phyloP scores from a whole-genome alignment of 2,888 invertebrate genomes.

The Beris morrisii region DNA sequence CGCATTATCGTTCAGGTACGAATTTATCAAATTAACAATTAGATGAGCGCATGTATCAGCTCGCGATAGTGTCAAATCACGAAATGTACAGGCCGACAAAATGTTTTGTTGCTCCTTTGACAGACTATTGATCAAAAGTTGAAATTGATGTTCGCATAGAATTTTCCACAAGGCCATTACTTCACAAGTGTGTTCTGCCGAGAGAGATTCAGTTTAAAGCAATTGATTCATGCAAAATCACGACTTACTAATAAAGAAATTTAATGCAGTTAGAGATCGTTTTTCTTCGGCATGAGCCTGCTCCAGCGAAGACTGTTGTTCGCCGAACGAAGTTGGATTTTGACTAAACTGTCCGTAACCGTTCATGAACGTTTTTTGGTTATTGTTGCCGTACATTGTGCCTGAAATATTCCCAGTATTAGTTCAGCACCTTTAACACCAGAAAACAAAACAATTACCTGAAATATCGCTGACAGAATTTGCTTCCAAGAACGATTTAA shows the following conservation, averaged over 20 bases:
- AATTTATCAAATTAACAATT: conserved; percentile 82
- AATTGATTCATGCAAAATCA: conserved; percentile 9
- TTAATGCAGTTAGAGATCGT: conserved; percentile 75
- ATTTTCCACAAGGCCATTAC: conserved; percentile 92
- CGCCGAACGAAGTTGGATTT: conserved; percentile 42
- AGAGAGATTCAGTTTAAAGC: conserved; percentile 1
- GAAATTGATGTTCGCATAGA: conserved; percentile 88
- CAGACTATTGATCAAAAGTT: conserved; percentile 71
- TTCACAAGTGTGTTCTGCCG: conserved; percentile 74
- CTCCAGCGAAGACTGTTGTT: conserved; percentile 52
- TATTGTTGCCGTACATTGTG: conserved; percentile 42
- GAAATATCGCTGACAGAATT: conserved; percentile 60
- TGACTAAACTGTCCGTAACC: conserved; percentile 45
- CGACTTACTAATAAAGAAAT: conserved; percentile 65
- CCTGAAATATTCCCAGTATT: not conserved
- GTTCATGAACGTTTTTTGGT: conserved; percentile 42
- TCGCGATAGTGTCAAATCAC: conserved; percentile 58
- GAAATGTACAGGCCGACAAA: conserved; percentile 64
- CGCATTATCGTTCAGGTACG: conserved; percentile 93
- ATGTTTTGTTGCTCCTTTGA: conserved; percentile 67
- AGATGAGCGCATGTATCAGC: conserved; percentile 69
- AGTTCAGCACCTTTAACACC: not conserved
- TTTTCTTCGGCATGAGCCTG: conserved; percentile 68
- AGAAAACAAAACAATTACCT: conserved; percentile 39
- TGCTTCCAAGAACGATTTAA: conserved; percentile 72